Base-by-base conservation (phyloP, 2,113 vertebrate genomes). In the Arvicanthis niloticus region DNA sequence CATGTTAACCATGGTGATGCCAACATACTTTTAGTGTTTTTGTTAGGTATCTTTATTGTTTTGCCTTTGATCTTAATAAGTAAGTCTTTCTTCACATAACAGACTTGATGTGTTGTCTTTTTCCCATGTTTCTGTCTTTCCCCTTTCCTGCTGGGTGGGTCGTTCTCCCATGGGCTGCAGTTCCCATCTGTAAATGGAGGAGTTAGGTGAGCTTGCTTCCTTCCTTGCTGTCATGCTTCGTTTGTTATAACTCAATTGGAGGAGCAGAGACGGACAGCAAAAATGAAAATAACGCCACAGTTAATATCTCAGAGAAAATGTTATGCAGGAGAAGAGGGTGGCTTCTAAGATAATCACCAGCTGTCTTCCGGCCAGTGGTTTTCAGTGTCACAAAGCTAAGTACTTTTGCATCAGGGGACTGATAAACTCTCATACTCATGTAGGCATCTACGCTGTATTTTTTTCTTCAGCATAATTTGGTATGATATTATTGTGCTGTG, bases 1-100 rank as follows among this genome's bases (percentile, higher is more conserved):
- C 58, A 16, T 86, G 45, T 48, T 96, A 78, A 78, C 81, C 84
- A 88, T 42, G 77, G 9, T 94, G 75, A 75, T 56, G 95, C 53
- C 31, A 84, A 62, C 77, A 67, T 29, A 65, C 26, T 60, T 1
- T 68, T 94, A 75, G 17, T 90, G 7, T 51, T 95, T 80, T 67
- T 91, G 95, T 93, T 48, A 72, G 72, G 15, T 16, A 7, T 87
- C 34, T 85, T 91, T 81, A 67, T 72, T 81, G 22, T 96, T 94
- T 93, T 21, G 29, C 26, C 31, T 65, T 48, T n/a, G 31, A n/a
- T 67, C 93, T 65, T 53, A 88, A 29, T 73, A 76, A 40, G 82
- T 87, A 26, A 12, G 3, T 56, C 85, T 60, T 76, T 60, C 26
- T 68, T 89, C 86, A 67, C 37, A 4, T 60, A 48, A 81, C 88